Conservation (phyloP, 2,888 invertebrate genomes). For the Callinectes sapidus region DNA sequence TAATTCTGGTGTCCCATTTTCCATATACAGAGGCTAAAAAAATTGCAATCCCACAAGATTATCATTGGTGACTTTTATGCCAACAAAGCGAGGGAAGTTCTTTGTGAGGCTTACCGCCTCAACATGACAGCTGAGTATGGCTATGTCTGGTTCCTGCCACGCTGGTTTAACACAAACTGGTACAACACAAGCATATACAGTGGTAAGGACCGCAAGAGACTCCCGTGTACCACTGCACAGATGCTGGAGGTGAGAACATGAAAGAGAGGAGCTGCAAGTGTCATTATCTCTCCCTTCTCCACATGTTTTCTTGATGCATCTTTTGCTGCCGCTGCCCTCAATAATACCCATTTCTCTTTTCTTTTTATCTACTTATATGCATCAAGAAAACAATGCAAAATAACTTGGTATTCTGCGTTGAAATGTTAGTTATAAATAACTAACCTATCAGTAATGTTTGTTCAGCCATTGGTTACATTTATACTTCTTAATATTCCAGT, state of each 20-base stretch:
- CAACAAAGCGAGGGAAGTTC: conserved; percentile 80
- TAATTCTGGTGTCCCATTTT: not conserved
- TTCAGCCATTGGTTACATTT: too few species aligned
- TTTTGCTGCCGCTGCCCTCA: too few species aligned
- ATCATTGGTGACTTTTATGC: conserved; percentile 88
- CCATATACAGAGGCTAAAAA: conserved; percentile 80
- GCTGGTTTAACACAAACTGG: conserved; percentile 78
- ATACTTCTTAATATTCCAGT: too few species aligned
- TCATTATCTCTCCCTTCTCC: not conserved
- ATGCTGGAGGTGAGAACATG: conserved; percentile 58
- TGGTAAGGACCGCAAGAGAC: conserved; percentile 39
- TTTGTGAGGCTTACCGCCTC: conserved; percentile 87
- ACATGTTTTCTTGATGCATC: not conserved
- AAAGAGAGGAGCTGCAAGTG: not conserved
- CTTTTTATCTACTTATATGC: too few species aligned
- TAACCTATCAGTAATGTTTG: too few species aligned
- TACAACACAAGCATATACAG: conserved; percentile 48
- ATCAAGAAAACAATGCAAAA: too few species aligned
- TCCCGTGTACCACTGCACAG: conserved; percentile 51
- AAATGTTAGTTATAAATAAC: too few species aligned
- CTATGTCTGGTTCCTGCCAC: conserved; percentile 91
- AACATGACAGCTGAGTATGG: conserved; percentile 84
- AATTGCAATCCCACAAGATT: conserved; percentile 83
- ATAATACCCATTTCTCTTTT: too few species aligned
- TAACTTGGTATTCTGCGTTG: too few species aligned